These are phyloP conservation scores for Gallinago media DNA, from an alignment of 2,113 vertebrate genomes.

Conservation along the genomic window DNA sequence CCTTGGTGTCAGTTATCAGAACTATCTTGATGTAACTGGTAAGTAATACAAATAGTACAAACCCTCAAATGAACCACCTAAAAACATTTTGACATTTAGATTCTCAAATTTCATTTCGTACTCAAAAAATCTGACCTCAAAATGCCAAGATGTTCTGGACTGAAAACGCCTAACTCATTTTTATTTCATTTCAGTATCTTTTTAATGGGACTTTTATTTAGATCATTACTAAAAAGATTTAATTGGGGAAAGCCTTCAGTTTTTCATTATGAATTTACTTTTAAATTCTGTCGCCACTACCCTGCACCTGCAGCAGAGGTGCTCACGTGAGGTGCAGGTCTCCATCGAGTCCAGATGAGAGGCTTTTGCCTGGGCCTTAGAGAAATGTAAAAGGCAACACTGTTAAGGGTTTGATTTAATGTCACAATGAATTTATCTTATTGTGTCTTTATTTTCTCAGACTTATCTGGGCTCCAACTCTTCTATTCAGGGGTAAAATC, in stretches of 20 bases:
- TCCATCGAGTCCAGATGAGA: background rate
- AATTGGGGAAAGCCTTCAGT: background rate
- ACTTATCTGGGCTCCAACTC: background rate
- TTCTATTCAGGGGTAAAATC: background rate
- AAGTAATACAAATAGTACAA: background rate
- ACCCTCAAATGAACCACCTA: background rate
- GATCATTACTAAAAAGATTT: background rate
- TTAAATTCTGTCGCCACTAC: background rate
- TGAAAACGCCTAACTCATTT: background rate
- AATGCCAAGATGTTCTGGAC: background rate
- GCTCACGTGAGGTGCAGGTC: background rate
- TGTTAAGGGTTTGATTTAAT: background rate
- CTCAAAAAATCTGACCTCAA: background rate
- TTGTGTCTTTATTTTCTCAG: background rate
- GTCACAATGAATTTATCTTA: background rate
- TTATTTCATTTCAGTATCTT: background rate
- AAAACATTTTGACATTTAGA: conserved; percentile 9
- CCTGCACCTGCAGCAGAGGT: background rate
- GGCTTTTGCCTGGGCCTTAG: background rate
- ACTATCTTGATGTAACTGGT: background rate
- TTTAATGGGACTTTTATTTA: background rate
- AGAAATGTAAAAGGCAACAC: background rate
- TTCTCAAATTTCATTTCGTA: background rate
- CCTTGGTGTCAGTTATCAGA: conserved; percentile 12
- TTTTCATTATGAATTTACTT: background rate